A percentile compares a stretch with the other conserved stretches of the same genome.
Conservation (phyloP, 2,797 vertebrate species). For the Chiloscyllium punctatum region DNA sequence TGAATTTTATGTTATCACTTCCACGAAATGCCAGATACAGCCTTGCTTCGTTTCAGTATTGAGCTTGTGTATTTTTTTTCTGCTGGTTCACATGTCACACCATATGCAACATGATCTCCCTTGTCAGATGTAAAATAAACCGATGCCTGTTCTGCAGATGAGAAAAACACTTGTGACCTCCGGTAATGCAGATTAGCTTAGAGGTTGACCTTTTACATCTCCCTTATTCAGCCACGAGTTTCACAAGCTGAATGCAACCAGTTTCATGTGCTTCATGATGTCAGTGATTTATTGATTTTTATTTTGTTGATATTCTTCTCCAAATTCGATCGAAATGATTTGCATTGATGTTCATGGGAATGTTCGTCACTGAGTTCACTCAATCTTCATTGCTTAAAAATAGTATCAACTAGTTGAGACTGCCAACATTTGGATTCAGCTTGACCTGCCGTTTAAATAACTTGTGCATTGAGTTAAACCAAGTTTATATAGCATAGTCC, state of each 20-base stretch:
- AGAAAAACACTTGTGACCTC: slow-evolving; percentile 25
- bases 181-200: neutral
- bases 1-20: neutral
- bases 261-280: too few relatives aligned
- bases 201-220: neutral
- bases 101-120: slow-evolving; percentile 10
- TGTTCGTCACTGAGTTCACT: neutral
- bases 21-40: neutral
- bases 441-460: neutral
- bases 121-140: slow-evolving; percentile 37
- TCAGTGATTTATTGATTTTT: neutral
- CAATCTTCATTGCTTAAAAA: slow-evolving; percentile 28
- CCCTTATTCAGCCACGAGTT: neutral
- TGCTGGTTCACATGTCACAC: neutral
- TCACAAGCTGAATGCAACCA: neutral
- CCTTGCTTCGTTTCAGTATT: neutral
- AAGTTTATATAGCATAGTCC: neutral
- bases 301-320: neutral
- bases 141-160: slow-evolving; percentile 39
- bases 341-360: neutral
- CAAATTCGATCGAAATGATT: neutral
- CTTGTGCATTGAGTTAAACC: neutral
- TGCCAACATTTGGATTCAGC: neutral
- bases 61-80: neutral
- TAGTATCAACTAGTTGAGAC: neutral